Conservation (phyloP, 2,888 invertebrate genomes). For the Physocephala rufipes region DNA sequence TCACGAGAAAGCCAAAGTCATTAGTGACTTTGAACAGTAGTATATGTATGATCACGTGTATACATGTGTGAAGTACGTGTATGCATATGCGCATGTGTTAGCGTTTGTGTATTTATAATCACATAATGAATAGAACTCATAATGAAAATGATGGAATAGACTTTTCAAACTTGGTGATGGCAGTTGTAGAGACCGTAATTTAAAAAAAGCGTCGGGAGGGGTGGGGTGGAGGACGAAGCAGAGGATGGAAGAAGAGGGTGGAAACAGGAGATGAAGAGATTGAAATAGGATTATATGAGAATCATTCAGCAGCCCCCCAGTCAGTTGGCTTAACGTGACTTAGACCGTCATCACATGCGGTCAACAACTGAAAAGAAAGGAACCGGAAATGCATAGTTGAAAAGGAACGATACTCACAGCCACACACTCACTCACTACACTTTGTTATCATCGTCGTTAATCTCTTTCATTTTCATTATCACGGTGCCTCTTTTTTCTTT, state of each 20-base stretch:
- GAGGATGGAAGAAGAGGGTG: not conserved
- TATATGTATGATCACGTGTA: not conserved
- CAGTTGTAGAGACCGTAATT: not conserved
- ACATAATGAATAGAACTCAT: constrained; percentile 26
- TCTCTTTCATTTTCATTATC: not conserved
- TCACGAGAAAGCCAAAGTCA: too few relatives aligned
- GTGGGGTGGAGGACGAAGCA: not conserved
- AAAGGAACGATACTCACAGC: not conserved
- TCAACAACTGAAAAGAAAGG: not conserved
- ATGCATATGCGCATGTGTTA: constrained; percentile 16
- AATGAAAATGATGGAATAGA: constrained; percentile 17
- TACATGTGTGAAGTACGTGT: constrained; percentile 3
- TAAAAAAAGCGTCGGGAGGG: not conserved
- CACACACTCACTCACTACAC: not conserved
- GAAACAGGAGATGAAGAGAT: too few relatives aligned
- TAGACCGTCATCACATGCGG: not conserved
- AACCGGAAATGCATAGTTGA: not conserved
- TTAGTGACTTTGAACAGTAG: not conserved
- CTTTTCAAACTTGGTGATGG: not conserved
- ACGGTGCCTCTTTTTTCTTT: not conserved
- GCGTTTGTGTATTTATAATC: constrained; percentile 11
- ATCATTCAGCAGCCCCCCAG: too few relatives aligned
- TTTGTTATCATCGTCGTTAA: not conserved
- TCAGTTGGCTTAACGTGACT: too few relatives aligned
- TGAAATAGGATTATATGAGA: too few relatives aligned